Conservation (phyloP, 2,113 vertebrate species). For the Chlorocebus sabaeus region DNA sequence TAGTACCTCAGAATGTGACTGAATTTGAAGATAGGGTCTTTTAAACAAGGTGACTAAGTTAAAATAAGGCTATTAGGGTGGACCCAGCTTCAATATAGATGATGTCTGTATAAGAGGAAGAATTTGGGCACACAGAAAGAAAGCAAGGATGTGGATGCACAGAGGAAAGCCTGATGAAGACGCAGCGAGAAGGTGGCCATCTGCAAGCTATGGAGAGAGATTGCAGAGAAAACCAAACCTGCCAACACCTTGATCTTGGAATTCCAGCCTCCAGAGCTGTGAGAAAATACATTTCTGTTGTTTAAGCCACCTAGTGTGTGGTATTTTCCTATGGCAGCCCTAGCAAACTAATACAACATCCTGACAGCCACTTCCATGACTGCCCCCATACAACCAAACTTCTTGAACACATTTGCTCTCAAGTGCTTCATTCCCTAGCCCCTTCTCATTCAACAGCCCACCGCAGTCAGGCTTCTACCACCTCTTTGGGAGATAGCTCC, state of each 20-base stretch:
- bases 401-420: no score
- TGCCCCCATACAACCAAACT: neutral
- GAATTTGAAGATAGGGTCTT: neutral
- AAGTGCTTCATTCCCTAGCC: neutral
- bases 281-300: neutral
- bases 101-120: neutral
- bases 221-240: neutral
- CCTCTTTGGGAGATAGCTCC: neutral
- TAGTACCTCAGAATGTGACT: neutral
- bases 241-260: neutral
- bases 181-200: rapidly evolving
- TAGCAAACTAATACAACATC: neutral
- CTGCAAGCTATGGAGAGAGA: neutral
- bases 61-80: neutral
- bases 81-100: neutral
- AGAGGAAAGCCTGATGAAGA: neutral
- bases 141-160: neutral
- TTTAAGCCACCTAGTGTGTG: neutral
- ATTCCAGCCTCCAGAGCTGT: neutral
- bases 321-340: neutral
- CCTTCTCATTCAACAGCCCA: neutral
- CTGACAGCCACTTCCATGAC: neutral
- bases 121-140: neutral
- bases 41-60: neutral
- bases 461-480: neutral